Base-by-base conservation (phyloP, 2,888 invertebrate genomes). In the Mechanitis mazaeus region DNA sequence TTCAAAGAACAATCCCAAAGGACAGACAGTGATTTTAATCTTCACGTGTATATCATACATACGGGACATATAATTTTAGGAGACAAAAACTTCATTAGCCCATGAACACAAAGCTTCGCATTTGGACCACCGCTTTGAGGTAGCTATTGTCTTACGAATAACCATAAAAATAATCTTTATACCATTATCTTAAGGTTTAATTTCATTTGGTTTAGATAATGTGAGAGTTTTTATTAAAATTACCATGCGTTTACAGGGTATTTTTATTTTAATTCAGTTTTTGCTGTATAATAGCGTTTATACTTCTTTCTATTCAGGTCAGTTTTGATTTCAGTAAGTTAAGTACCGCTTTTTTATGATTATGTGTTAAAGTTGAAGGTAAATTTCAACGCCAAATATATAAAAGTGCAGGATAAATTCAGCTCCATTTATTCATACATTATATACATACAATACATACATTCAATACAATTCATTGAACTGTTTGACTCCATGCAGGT, bases 61-160 rank as follows among this genome's bases (percentile, higher is more conserved):
- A 53, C 56, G 65, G 60, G 59, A 64, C 64, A 63, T 58, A 70
- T 71, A 71, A 69, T 70, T 71, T 70, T 64, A 64, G 62, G 59
- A 67, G 67, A 72, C 72, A 73, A 72, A 75, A 73, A 71, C 74
- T 71, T 73, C 75, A 75, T 75, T 74, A 72, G 70, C 64, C 68
- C 73, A 66, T 69, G 64, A 65, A 68, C 56, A 68, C 71, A 71
- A 74, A 74, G 71, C 63, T 67, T 69, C 68, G 66, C 58, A 67
- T 64, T 62, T 64, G 56, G 54, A 46, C 58, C 58, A 58, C 46
- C 60, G 61, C 65, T 63, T 65, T 64, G 63, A 57, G 64, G 63
- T 45, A 62, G 56, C 54, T 31, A 55, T 60, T 60, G 60, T 60
- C 50, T 50, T 31, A 31, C 31, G 3, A 28, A 6, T 3, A 28